phyloP scores from a whole-genome alignment of 2,797 vertebrate species.

The Cottoperca gobio region DNA sequence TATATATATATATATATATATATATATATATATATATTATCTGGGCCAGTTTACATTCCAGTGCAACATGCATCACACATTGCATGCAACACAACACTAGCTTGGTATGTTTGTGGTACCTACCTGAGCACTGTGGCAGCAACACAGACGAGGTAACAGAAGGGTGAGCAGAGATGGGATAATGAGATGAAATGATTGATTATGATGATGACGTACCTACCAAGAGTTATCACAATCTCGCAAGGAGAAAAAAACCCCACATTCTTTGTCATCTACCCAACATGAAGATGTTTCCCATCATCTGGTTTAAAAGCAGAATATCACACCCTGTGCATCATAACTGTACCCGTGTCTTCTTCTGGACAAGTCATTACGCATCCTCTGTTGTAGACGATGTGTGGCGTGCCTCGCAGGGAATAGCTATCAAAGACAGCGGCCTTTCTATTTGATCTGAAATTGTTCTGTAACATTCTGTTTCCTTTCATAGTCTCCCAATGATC shows the following conservation, averaged over 20 bases:
- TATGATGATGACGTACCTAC: constrained; percentile 74
- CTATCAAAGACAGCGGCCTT: constrained; percentile 62
- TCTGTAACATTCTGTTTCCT: constrained; percentile 58
- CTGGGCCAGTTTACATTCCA: constrained; percentile 25
- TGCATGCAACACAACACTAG: constrained; percentile 65
- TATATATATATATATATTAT: too few species aligned
- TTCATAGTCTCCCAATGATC: constrained; percentile 56
- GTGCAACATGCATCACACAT: constrained; percentile 72
- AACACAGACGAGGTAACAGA: constrained; percentile 45
- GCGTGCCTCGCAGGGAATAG: constrained; percentile 54
- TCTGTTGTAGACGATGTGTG: constrained; percentile 34
- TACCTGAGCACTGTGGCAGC: constrained; percentile 72
- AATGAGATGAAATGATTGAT: constrained; percentile 79
- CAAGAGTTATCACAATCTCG: constrained; percentile 49
- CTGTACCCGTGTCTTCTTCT: constrained; percentile 26
- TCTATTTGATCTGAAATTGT: constrained; percentile 68
- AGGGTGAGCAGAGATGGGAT: constrained; percentile 67
- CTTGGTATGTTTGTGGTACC: constrained; percentile 34
- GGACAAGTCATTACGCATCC: constrained; percentile 57
- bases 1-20: too few species aligned
- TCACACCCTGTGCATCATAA: constrained; percentile 34
- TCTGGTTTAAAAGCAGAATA: constrained; percentile 36
- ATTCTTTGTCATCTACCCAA: constrained; percentile 47
- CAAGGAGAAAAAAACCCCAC: neutral
- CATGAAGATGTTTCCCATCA: constrained; percentile 33